phyloP scores from a whole-genome alignment of 1,140 invertebrate species.

The Battus philenor region DNA sequence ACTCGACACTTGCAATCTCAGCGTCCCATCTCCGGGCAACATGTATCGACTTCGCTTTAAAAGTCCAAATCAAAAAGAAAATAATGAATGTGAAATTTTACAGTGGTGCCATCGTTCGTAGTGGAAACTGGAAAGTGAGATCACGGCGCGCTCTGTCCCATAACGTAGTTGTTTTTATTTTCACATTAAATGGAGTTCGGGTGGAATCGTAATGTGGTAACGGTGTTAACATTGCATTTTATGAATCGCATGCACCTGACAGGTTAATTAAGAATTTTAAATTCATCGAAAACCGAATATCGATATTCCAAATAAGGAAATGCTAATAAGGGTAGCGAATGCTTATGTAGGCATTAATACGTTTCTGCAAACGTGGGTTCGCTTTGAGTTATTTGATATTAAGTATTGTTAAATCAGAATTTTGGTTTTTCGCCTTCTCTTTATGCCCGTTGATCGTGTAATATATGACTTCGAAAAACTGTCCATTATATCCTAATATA shows the following conservation, averaged over 20 bases:
- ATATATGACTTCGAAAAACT: too few species aligned
- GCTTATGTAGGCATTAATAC: conserved; percentile 29
- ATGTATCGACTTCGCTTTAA: conserved; percentile 53
- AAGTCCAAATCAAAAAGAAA: conserved; percentile 46
- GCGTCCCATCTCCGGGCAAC: conserved; percentile 55
- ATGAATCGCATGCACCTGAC: conserved; percentile 35
- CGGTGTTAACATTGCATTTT: conserved; percentile 65
- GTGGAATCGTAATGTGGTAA: conserved; percentile 55
- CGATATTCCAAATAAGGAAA: conserved; percentile 28
- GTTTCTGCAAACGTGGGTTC: conserved; percentile 26
- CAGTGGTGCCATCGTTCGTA: conserved; percentile 39
- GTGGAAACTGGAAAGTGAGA: conserved; percentile 40
- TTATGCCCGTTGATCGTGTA: conserved; percentile 1
- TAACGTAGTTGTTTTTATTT: conserved; percentile 58
- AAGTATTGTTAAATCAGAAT: conserved; percentile 6
- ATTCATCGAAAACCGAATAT: conserved; percentile 27
- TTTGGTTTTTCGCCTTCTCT: background rate
- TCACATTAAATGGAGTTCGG: conserved; percentile 44
- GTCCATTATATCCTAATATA: background rate
- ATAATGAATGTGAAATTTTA: conserved; percentile 61
- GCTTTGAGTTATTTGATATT: conserved; percentile 25
- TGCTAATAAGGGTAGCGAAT: conserved; percentile 23
- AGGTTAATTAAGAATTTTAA: conserved; percentile 58
- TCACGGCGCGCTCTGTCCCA: conserved; percentile 45
- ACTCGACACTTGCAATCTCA: conserved; percentile 57